phyloP scores from a whole-genome alignment of 2,113 vertebrate species.

The Peromyscus polionotus region DNA sequence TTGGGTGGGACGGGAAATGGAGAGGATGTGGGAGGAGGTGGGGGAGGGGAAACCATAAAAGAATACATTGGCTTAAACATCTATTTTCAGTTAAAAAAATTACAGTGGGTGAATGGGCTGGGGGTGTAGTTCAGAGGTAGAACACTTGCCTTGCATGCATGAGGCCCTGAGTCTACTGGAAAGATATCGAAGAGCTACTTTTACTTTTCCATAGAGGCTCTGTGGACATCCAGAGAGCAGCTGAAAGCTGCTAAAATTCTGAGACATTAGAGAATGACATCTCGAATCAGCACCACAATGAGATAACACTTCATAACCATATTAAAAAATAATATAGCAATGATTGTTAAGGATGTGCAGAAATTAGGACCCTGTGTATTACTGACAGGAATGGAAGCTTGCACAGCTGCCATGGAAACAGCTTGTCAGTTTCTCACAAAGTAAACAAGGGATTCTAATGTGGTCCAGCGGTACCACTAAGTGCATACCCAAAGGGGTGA shows the following conservation, averaged over 20 bases:
- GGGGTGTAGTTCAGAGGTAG: neutral
- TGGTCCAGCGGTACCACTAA: neutral
- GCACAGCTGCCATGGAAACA: neutral
- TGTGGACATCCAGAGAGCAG: neutral
- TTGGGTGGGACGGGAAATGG: neutral
- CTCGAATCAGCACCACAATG: neutral
- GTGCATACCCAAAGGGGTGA: neutral
- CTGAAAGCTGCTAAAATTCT: neutral
- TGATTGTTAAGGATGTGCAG: neutral
- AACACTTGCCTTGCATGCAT: neutral
- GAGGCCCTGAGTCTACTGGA: neutral
- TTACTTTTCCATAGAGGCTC: neutral
- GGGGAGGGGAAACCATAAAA: neutral
- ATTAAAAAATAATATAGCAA: neutral
- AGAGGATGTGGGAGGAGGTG: neutral
- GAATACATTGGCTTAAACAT: neutral
- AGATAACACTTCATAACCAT: neutral
- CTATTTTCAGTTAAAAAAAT: neutral
- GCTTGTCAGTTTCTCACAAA: neutral
- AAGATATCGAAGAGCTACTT: neutral
- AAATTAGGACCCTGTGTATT: neutral
- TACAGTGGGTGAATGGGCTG: neutral
- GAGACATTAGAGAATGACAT: neutral
- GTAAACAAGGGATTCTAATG: neutral
- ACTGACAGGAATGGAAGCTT: neutral